Percentiles rank a stretch among this genome's conserved stretches.
These are phyloP conservation scores for Yponomeuta cagnagella DNA, from an alignment of 2,888 invertebrate species.

Conservation along the genomic window DNA sequence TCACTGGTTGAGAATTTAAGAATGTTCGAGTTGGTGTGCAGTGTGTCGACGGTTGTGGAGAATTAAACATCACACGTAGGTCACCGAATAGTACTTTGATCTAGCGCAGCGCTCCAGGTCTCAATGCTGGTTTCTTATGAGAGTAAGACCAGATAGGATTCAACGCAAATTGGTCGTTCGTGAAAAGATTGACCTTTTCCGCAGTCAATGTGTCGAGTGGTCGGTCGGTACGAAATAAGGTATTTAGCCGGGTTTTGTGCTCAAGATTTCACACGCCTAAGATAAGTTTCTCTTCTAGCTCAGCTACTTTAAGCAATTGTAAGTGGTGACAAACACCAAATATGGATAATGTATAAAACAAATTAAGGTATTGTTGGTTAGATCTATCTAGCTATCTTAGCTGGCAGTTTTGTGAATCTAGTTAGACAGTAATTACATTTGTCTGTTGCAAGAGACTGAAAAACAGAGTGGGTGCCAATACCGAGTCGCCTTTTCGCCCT, in stretches of 20 bases:
- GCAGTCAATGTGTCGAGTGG: too few relatives aligned
- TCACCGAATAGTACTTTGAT: too few relatives aligned
- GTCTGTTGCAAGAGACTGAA: not conserved
- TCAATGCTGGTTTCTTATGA: too few relatives aligned
- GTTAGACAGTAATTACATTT: not conserved
- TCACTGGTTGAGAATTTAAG: too few relatives aligned
- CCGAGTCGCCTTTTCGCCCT: conserved; percentile 20
- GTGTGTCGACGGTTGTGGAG: too few relatives aligned
- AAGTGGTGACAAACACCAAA: not conserved
- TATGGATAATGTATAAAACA: not conserved
- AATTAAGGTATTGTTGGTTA: not conserved
- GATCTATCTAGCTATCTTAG: not conserved
- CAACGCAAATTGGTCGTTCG: too few relatives aligned
- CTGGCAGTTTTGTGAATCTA: not conserved
- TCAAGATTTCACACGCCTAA: not conserved
- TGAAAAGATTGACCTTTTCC: too few relatives aligned
- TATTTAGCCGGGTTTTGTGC: not conserved
- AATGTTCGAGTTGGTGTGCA: too few relatives aligned
- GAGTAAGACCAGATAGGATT: too few relatives aligned
- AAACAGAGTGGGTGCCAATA: conserved; percentile 30
- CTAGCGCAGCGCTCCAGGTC: too few relatives aligned
- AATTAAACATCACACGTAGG: too few relatives aligned
- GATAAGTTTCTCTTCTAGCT: not conserved
- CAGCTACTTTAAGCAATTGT: not conserved
- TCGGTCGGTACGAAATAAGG: not conserved